Evolutionary conservation across 2,113 vertebrate genomes (phyloP).

Genomic region (Ceyx cyanopectus): DNA sequence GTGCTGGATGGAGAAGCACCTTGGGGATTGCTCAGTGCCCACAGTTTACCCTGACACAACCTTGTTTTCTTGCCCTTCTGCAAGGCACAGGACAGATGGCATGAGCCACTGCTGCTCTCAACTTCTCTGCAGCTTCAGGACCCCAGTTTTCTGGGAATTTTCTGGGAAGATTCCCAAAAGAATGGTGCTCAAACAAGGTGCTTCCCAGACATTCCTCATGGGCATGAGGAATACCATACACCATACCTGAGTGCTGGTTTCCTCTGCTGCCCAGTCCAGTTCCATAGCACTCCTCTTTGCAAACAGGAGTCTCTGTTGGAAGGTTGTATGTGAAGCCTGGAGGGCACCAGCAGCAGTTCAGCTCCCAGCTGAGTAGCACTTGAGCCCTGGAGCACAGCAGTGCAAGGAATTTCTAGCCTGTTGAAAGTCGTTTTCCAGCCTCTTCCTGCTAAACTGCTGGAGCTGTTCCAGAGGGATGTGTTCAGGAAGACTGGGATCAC

Average conservation of each 20-base stretch:
- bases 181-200: background rate
- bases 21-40: background rate
- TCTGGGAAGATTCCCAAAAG: background rate
- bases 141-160: background rate
- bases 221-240: too few relatives aligned
- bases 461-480: background rate
- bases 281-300: background rate
- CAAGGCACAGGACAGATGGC: background rate
- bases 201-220: fast-evolving
- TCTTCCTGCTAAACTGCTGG: background rate
- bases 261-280: too few relatives aligned
- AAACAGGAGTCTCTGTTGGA: background rate
- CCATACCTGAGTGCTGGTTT: too few relatives aligned
- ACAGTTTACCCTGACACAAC: background rate
- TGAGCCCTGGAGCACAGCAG: background rate
- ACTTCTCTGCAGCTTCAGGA: background rate
- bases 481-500: background rate
- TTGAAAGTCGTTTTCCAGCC: fast-evolving
- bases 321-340: background rate
- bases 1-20: background rate
- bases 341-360: background rate
- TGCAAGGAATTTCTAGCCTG: fast-evolving
- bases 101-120: background rate
- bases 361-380: background rate
- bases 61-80: constrained; percentile 37